Conservation (phyloP, 2,113 vertebrate species). For the Oncorhynchus tshawytscha region DNA sequence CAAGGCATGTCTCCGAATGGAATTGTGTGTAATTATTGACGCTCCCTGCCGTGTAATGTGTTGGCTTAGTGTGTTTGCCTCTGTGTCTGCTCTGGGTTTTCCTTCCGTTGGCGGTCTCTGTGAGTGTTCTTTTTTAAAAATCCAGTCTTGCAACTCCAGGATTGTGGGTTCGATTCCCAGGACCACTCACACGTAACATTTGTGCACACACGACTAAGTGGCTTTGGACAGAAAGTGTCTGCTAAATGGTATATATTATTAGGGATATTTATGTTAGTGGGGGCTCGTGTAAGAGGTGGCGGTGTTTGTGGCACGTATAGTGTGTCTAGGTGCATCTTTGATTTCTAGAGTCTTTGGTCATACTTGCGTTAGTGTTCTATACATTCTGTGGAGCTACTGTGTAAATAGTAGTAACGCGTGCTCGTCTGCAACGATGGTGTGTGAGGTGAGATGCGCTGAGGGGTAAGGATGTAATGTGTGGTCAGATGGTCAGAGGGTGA, state of each 20-base stretch:
- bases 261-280: slow-evolving; percentile 6
- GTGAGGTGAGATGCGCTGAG: neutral
- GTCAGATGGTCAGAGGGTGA: slow-evolving; percentile 57
- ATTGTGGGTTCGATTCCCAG: slow-evolving; percentile 30
- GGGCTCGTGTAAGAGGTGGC: slow-evolving; percentile 24
- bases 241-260: no score
- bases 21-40: slow-evolving; percentile 41
- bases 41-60: slow-evolving; percentile 31
- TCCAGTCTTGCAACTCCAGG: slow-evolving; percentile 6
- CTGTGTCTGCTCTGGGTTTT: slow-evolving; percentile 13
- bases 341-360: neutral
- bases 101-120: neutral
- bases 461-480: slow-evolving; percentile 28
- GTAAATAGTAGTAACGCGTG: neutral
- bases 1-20: neutral
- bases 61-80: slow-evolving; percentile 9
- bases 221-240: no score
- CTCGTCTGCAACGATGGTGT: neutral
- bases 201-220: no score
- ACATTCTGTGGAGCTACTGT: neutral
- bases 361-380: neutral
- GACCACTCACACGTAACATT: no score
- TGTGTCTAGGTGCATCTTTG: no score
- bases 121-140: neutral
- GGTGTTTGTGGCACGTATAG: neutral